Conservation (phyloP, 2,797 vertebrate genomes). For the Ficedula albicollis region DNA sequence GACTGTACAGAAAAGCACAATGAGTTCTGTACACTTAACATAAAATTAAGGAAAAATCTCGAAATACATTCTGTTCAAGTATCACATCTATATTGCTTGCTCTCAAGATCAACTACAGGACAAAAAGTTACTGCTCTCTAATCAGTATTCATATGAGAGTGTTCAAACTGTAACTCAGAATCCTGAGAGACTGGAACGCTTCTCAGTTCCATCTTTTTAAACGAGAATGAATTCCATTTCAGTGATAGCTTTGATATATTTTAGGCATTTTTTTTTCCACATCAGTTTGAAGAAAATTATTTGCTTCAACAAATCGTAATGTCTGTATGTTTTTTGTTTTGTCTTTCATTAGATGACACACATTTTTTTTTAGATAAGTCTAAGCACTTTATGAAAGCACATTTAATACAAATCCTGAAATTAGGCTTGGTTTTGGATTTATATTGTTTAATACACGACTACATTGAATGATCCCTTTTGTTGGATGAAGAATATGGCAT, state of each 20-base stretch:
- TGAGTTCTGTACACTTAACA: not conserved
- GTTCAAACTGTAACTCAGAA: not conserved
- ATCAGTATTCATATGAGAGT: slow-evolving; percentile 16
- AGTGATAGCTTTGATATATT: slow-evolving; percentile 5
- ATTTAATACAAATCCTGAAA: not conserved
- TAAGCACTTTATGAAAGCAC: not conserved
- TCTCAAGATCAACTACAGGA: slow-evolving; percentile 1
- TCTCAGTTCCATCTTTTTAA: not conserved
- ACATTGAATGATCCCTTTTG: not conserved
- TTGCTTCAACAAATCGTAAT: not conserved
- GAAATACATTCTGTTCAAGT: not conserved
- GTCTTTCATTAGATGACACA: not conserved
- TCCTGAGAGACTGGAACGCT: not conserved
- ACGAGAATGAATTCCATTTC: not conserved
- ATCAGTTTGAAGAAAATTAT: not conserved
- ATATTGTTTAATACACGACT: not conserved
- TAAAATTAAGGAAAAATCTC: not conserved
- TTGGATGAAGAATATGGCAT: not conserved
- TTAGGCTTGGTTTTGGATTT: not conserved
- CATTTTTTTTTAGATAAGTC: not conserved
- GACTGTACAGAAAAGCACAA: not conserved
- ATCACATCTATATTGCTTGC: not conserved
- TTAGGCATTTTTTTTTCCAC: not conserved
- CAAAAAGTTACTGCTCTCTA: not conserved
- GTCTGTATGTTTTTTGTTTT: not conserved